Conservation (phyloP, 2,888 invertebrate species). For the Blastobasis lacticolella region DNA sequence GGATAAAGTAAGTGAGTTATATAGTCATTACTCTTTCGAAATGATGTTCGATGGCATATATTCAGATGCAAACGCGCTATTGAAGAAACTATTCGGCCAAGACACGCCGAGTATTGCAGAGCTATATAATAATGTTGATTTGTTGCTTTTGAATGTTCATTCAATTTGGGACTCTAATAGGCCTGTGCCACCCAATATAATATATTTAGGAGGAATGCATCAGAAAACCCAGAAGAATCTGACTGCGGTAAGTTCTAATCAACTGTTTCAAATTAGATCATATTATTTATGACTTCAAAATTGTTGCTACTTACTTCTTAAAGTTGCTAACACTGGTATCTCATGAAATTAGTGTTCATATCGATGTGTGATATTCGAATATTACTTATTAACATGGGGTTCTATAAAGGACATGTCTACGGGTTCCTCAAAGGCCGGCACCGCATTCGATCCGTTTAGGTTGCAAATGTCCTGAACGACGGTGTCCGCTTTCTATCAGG, state of each 20-base stretch:
- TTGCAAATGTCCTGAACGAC: no score
- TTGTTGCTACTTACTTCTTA: no score
- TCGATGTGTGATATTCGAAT: no score
- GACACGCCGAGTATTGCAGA: conserved; percentile 11
- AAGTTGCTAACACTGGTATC: no score
- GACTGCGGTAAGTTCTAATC: conserved; percentile 30
- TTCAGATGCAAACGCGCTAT: conserved; percentile 12
- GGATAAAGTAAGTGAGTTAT: conserved; percentile 17
- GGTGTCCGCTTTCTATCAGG: no score
- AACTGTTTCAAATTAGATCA: no score
- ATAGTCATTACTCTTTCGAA: conserved; percentile 6
- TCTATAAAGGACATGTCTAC: conserved; percentile 19
- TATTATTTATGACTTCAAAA: no score
- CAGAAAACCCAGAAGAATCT: conserved; percentile 31
- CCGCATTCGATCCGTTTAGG: no score
- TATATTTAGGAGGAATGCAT: conserved; percentile 53
- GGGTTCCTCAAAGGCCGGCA: conserved; percentile 28
- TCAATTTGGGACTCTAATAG: conserved; percentile 36
- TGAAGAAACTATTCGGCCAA: conserved; percentile 10
- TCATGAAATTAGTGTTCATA: no score
- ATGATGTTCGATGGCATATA: neutral
- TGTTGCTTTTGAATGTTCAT: conserved; percentile 40
- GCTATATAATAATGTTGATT: conserved; percentile 15
- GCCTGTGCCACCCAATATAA: conserved; percentile 43
- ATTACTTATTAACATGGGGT: no score